A percentile compares a stretch with the other conserved stretches of the same genome.
These are phyloP conservation scores for Drosophila buzzatii DNA, from an alignment of 2,888 invertebrate species.

Conservation along the genomic window DNA sequence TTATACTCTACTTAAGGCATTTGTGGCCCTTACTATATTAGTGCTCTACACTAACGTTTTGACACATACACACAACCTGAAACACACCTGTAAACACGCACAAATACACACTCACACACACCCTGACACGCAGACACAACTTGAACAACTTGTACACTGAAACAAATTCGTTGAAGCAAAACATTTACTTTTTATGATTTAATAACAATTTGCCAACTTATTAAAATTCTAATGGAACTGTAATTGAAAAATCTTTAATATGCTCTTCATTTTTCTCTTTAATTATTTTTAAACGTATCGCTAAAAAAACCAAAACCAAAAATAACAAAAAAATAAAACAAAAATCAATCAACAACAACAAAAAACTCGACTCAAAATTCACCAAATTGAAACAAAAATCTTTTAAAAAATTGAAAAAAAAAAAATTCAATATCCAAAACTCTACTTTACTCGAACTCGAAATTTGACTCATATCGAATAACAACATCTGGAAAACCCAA, in stretches of 20 bases:
- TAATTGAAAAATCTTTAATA: constrained; percentile 76
- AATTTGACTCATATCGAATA: constrained; percentile 66
- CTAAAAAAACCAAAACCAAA: constrained; percentile 52
- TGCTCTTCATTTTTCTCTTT: constrained; percentile 80
- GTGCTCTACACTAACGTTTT: constrained; percentile 31
- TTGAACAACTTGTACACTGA: constrained; percentile 47
- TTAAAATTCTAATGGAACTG: constrained; percentile 69
- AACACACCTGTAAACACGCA: constrained; percentile 15
- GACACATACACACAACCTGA: constrained; percentile 21
- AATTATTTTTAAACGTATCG: constrained; percentile 81
- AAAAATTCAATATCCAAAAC: constrained; percentile 50
- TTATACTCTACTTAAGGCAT: constrained; percentile 52
- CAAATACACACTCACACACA: constrained; percentile 9
- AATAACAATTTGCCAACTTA: constrained; percentile 60
- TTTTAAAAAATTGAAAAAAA: constrained; percentile 10
- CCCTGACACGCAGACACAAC: constrained; percentile 28
- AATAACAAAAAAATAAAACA: constrained; percentile 12
- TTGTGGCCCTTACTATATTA: constrained; percentile 53
- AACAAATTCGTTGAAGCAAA: constrained; percentile 57
- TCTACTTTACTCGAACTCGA: constrained; percentile 58
- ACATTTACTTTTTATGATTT: constrained; percentile 54
- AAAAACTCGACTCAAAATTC: constrained; percentile 70
- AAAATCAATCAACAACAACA: constrained; percentile 39
- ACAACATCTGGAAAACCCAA: constrained; percentile 48
- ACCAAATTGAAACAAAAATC: constrained; percentile 48